Conservation (phyloP, 2,113 vertebrate species). For the Sorex fumeus region DNA sequence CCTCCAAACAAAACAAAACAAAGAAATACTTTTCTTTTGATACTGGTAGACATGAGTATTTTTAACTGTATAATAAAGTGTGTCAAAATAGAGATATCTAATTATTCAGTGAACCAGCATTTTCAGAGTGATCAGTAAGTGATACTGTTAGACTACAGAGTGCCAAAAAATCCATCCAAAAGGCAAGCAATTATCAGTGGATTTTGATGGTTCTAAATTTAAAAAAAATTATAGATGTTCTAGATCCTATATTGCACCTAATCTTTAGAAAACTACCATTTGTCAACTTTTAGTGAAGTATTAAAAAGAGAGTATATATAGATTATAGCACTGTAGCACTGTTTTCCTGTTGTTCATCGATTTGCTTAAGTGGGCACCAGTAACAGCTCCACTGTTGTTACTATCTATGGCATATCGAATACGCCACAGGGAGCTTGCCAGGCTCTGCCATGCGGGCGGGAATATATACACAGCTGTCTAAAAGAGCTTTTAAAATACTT, state of each 20-base stretch:
- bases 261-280: slow-evolving; percentile 46
- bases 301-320: slow-evolving; percentile 22
- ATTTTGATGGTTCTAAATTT: neutral
- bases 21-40: neutral
- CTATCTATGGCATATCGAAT: too few species aligned
- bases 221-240: neutral
- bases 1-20: too few species aligned
- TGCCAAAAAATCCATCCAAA: slow-evolving; percentile 39
- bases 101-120: neutral
- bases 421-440: too few species aligned
- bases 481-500: slow-evolving; percentile 40
- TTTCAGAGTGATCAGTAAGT: slow-evolving; percentile 22
- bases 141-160: neutral
- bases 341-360: too few species aligned
- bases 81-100: slow-evolving; percentile 33
- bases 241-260: neutral
- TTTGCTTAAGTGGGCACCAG: too few species aligned
- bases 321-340: too few species aligned
- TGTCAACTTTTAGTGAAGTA: neutral
- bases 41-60: neutral
- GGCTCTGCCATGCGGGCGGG: too few species aligned
- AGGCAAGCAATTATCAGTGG: neutral
- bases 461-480: slow-evolving; percentile 16
- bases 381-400: too few species aligned
- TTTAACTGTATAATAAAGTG: neutral